Evolutionary conservation across 2,113 vertebrate genomes (phyloP).

Genomic region (Recurvirostra avosetta): DNA sequence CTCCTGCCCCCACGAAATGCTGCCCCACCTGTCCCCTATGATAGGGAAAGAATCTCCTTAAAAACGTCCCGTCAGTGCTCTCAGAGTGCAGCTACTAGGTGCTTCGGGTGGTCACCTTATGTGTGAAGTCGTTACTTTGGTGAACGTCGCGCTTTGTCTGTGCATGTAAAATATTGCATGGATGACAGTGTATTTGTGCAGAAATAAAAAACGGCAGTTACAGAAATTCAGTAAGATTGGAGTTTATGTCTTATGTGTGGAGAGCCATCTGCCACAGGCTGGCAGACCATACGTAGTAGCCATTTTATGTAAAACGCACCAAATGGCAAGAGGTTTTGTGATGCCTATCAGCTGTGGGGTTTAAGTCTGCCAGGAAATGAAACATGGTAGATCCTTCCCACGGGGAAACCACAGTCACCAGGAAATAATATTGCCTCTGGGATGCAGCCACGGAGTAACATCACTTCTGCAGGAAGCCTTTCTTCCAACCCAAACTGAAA

Average conservation of each 20-base stretch:
- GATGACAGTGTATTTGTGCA: neutral
- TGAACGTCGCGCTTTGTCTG: neutral
- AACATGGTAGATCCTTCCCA: neutral
- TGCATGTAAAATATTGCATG: neutral
- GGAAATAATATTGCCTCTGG: neutral
- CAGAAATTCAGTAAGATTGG: neutral
- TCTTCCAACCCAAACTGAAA: neutral
- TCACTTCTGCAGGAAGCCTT: neutral
- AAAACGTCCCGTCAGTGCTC: neutral
- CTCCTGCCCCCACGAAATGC: neutral
- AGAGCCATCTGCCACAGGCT: neutral
- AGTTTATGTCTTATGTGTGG: neutral
- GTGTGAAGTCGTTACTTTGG: neutral
- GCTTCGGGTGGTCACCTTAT: neutral
- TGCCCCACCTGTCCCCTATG: neutral
- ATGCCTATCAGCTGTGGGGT: neutral
- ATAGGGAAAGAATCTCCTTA: neutral
- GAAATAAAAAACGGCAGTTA: constrained; percentile 44
- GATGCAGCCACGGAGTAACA: neutral
- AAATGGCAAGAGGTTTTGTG: neutral
- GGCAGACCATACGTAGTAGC: neutral
- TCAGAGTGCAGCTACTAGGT: neutral
- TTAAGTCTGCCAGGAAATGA: neutral
- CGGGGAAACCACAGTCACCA: neutral
- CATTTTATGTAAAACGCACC: neutral